phyloP scores from a whole-genome alignment of 53 echinoderm and acorn worm genomes.

The Temnopleurus reevesii region DNA sequence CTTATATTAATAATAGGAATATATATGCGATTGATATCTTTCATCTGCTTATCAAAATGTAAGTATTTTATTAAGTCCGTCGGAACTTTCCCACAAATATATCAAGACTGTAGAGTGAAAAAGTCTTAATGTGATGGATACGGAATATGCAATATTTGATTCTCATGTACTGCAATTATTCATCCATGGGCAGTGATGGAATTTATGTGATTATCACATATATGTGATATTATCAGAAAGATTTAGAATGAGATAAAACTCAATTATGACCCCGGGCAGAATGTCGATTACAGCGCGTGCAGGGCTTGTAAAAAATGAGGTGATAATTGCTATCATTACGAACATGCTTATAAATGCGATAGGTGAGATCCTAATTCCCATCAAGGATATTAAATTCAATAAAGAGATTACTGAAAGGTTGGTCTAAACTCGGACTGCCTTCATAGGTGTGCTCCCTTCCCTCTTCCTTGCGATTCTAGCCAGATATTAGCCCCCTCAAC shows the following conservation, averaged over 20 bases:
- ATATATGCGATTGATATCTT: too few relatives aligned
- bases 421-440: background rate
- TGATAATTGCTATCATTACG: background rate
- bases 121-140: too few relatives aligned
- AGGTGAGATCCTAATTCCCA: background rate
- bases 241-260: too few relatives aligned
- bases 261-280: background rate
- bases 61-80: too few relatives aligned
- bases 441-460: background rate
- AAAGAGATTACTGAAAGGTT: background rate
- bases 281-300: background rate
- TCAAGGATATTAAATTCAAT: background rate
- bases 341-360: background rate
- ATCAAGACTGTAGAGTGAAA: too few relatives aligned
- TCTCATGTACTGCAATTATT: too few relatives aligned
- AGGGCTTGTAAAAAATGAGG: background rate
- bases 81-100: too few relatives aligned
- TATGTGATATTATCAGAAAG: too few relatives aligned
- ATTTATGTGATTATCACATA: too few relatives aligned
- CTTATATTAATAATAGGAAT: slow-evolving; percentile 18
- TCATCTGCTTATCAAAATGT: too few relatives aligned
- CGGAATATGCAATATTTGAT: too few relatives aligned
- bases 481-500: background rate
- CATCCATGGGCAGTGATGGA: too few relatives aligned
- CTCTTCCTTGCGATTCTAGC: background rate